Base-by-base conservation (phyloP, 2,113 vertebrate species). In the Eulemur rufifrons region DNA sequence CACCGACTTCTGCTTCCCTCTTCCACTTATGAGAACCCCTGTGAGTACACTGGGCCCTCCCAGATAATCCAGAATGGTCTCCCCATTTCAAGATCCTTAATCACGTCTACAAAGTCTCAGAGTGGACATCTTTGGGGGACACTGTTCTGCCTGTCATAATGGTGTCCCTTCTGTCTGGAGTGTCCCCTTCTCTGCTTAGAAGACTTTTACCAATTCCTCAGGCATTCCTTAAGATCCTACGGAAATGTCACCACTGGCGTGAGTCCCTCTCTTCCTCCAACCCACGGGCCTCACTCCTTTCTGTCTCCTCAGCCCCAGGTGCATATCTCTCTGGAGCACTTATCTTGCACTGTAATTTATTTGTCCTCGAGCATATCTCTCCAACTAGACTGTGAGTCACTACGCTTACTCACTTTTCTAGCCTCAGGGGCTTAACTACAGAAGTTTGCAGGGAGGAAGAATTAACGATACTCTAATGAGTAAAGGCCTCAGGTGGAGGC, bases 381-480 rank as follows among this genome's bases (percentile, higher is more conserved):
- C 78, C 50, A 59, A 87, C 56, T 64, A 88, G n/a, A 64, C 0
- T 27, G 23, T 95, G 95, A 97, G 69, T 97, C 92, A 97, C 12
- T n/a, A 1, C 18, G 86, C 95, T 96, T 87, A 96, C 10, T 95
- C 91, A 89, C 89, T 93, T 88, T 15, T 95, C 92, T 47, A 89
- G 83, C 93, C 90, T 91, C 32, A 8, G 61, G 64, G 81, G 52
- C 63, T 54, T 81, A 64, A 86, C 86, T 90, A 91, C 80, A 80
- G 83, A 84, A 78, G 15, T 86, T 12, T n/a, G 71, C 78, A 42
- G 73, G 68, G 42, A 54, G 78, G 64, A 76, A 86, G 97, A 95
- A 69, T 32, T 37, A 95, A 95, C 29, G 88, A 34, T 85, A 52
- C 91, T 96, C 96, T 96, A 93, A 93, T 84, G 66, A 91, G 56